Evolutionary conservation across 2,113 vertebrate species (phyloP).

Genomic region (Brachionichthys hirsutus): DNA sequence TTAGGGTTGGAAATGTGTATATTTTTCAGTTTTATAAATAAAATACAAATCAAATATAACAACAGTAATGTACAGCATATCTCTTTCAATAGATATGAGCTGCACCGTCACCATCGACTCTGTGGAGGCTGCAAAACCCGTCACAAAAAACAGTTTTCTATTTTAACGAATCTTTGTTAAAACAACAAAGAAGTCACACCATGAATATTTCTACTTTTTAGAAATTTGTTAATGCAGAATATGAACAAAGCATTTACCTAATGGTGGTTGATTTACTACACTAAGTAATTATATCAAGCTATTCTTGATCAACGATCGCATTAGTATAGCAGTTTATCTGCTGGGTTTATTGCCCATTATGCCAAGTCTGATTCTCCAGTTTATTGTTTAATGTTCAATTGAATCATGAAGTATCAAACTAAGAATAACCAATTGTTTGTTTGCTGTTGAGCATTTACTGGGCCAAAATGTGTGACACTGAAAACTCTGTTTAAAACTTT

Average conservation of each 20-base stretch:
- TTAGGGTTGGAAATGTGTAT: neutral
- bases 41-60: too few relatives aligned
- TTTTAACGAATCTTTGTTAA: too few relatives aligned
- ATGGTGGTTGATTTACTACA: neutral
- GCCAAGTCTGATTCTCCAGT: neutral
- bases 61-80: neutral
- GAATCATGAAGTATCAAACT: neutral
- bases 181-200: too few relatives aligned
- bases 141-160: conserved; percentile 73
- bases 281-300: neutral
- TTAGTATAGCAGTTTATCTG: neutral
- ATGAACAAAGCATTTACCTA: too few relatives aligned
- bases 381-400: conserved; percentile 4
- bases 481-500: conserved; percentile 2
- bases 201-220: too few relatives aligned
- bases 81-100: conserved; percentile 29
- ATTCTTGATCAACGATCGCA: neutral
- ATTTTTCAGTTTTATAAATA: neutral
- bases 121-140: conserved; percentile 79
- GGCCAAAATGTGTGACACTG: neutral
- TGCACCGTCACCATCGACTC: conserved; percentile 82
- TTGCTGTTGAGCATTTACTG: neutral
- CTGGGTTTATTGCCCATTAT: neutral
- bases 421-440: conserved; percentile 1
- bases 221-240: too few relatives aligned